A percentile compares a stretch with the other conserved stretches of the same genome.
Conservation (phyloP, 2,888 invertebrate species). For the Sphinx pinastri region DNA sequence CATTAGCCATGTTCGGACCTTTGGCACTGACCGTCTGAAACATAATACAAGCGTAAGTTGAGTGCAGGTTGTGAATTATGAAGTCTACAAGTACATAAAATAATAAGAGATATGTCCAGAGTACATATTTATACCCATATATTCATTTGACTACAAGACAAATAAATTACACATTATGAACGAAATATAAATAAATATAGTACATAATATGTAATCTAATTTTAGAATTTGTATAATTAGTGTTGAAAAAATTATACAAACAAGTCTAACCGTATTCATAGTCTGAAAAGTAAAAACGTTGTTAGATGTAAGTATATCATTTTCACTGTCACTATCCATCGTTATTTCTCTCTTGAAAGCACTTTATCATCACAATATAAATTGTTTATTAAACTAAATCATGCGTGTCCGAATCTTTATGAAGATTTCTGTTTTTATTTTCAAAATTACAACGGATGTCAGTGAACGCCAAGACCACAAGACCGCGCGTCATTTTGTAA, state of each 20-base stretch:
- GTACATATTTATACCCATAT: too few relatives aligned
- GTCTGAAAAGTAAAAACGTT: conserved; percentile 54
- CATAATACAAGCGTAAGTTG: too few relatives aligned
- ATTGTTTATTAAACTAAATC: not conserved
- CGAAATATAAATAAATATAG: too few relatives aligned
- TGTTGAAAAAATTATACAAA: not conserved
- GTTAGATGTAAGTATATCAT: conserved; percentile 49
- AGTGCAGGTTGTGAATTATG: too few relatives aligned
- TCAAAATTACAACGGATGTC: conserved; percentile 17
- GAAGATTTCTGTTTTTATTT: conserved; percentile 9
- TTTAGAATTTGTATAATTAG: too few relatives aligned
- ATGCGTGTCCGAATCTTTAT: not conserved
- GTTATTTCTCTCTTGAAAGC: not conserved
- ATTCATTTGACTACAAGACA: too few relatives aligned
- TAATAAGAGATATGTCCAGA: too few relatives aligned
- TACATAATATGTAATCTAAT: too few relatives aligned
- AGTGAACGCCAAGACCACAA: not conserved
- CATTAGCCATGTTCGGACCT: conserved; percentile 57
- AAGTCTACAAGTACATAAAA: too few relatives aligned
- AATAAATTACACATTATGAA: too few relatives aligned
- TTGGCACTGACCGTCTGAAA: conserved; percentile 60
- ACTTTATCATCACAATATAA: not conserved
- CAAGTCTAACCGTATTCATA: conserved; percentile 55
- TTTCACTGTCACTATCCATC: conserved; percentile 57
- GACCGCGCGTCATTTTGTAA: not conserved